Conservation (phyloP, 2,113 vertebrate species). For the Chlamydotis undulata region DNA sequence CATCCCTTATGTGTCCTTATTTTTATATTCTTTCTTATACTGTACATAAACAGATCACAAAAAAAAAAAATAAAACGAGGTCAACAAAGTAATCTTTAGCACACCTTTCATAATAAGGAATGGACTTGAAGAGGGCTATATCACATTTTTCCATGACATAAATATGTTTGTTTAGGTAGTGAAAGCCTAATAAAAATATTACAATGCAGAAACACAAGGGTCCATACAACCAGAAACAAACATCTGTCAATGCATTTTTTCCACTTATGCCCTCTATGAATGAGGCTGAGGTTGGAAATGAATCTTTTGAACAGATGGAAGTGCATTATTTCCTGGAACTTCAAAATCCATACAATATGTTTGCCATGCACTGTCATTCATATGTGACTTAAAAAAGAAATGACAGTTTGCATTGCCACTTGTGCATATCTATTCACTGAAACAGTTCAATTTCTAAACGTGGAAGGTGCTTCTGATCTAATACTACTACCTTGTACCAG, state of each 20-base stretch:
- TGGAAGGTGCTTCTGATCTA: neutral
- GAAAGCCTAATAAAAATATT: neutral
- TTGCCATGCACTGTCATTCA: conserved; percentile 18
- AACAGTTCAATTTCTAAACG: neutral
- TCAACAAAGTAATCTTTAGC: neutral
- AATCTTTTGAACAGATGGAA: conserved; percentile 58
- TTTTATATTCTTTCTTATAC: neutral
- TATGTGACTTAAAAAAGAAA: neutral
- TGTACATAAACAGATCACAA: neutral
- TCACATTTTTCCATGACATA: neutral
- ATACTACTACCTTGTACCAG: neutral
- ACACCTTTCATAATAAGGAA: neutral
- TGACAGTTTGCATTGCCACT: neutral
- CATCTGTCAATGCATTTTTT: conserved; percentile 16
- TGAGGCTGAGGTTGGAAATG: neutral
- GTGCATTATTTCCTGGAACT: conserved; percentile 26
- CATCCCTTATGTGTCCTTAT: neutral
- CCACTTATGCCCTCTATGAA: neutral
- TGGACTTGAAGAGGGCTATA: neutral
- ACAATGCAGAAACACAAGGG: conserved; percentile 1
- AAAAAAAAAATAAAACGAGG: neutral
- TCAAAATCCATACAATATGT: neutral
- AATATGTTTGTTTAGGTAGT: neutral
- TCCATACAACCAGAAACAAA: neutral
- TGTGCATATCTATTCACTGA: neutral